These are phyloP conservation scores for Heliconius congener DNA, from an alignment of 1,140 invertebrate species.

Conservation along the genomic window DNA sequence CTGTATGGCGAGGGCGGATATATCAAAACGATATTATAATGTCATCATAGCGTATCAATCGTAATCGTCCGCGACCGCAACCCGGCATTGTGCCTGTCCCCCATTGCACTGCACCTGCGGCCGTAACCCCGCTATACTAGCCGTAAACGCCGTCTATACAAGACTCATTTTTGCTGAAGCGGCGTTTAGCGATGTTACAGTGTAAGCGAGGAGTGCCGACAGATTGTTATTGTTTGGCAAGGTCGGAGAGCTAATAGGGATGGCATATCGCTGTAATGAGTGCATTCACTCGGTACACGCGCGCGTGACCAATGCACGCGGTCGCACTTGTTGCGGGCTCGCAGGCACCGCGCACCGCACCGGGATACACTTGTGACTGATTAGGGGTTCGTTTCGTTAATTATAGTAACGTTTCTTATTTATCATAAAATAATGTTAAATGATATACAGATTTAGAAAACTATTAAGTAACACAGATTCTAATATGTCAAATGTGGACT, in stretches of 20 bases:
- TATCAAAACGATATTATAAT: slow-evolving; percentile 60
- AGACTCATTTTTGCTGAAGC: neutral
- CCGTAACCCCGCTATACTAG: neutral
- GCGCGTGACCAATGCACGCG: slow-evolving; percentile 14
- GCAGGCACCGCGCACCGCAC: neutral
- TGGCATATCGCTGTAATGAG: slow-evolving; percentile 41
- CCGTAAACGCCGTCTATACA: neutral
- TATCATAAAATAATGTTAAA: too few relatives aligned
- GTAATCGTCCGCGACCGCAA: slow-evolving; percentile 56
- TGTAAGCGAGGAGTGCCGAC: slow-evolving; percentile 24
- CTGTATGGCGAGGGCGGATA: slow-evolving; percentile 10
- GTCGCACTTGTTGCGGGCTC: slow-evolving; percentile 26
- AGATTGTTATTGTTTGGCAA: slow-evolving; percentile 39
- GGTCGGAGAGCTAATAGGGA: slow-evolving; percentile 40
- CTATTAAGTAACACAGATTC: too few relatives aligned
- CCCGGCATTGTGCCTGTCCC: slow-evolving; percentile 4
- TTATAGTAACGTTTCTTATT: neutral
- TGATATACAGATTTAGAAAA: too few relatives aligned
- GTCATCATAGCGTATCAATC: slow-evolving; percentile 64
- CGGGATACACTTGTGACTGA: neutral
- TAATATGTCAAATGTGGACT: too few relatives aligned
- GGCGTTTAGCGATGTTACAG: neutral
- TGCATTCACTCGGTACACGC: slow-evolving; percentile 31
- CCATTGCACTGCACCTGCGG: neutral
- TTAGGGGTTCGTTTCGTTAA: neutral